Evolutionary conservation across 2,888 invertebrate genomes (phyloP), one percentile per base, ranked within the genome.

Genomic region (Callyntrura guangdongensis): DNA sequence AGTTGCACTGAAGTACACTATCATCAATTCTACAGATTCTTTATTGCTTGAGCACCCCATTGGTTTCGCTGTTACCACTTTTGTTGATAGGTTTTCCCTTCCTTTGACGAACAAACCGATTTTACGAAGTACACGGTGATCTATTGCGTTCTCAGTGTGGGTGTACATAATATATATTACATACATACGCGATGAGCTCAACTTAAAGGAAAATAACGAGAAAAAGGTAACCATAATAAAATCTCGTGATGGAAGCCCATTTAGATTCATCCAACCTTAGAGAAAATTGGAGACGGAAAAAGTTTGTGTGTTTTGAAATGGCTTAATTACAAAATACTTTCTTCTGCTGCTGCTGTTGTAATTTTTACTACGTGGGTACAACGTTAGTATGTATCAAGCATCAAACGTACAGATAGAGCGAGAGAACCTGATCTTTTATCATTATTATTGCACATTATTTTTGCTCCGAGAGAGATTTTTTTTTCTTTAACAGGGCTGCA

Each of bases 311-410:
- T 56, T 56, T 14, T 59, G 45, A 61, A 74, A 86, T 86, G 77
- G 61, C 86, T 86, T 86, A 86, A 86, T 86, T 86, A 86, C 86
- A 69, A 69, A 53, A n/a, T 47, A 11, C 45, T 9, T 82, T 49
- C 49, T n/a, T 79, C 12, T 5, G 12, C 14, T n/a, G n/a, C n/a
- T n/a, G n/a, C 5, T 47, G 49, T n/a, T 22, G n/a, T 53, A 61
- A 61, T 20, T 61, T 61, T 22, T 17, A 22, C 9, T 22, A 0
- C 22, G 3, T 8, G 6, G 3, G 9, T 22, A 61, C n/a, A 8
- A 9, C 20, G 61, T n/a, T n/a, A 8, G 9, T 27, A 4, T 36
- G 72, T n/a, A n/a, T 36, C 27, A 72, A 72, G 17, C 36, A 36
- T 14, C 14, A 25, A n/a, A 36, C 11, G 11, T 1, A 72, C 14